phyloP scores from a whole-genome alignment of 2,888 invertebrate species.

The Seira sanloemensis region DNA sequence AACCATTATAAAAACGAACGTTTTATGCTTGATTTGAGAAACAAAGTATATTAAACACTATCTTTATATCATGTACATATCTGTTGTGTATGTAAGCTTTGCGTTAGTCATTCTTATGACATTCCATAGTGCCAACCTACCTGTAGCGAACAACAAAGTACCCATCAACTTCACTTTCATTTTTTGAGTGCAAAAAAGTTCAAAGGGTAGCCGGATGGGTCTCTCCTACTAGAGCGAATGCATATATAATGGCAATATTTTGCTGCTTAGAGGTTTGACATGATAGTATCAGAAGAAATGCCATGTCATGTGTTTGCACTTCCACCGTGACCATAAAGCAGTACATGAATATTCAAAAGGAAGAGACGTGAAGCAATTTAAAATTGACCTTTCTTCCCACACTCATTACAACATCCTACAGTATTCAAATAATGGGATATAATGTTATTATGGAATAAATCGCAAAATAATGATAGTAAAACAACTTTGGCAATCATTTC shows the following conservation, averaged over 20 bases:
- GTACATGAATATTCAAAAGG: constrained; percentile 2
- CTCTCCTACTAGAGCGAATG: neutral
- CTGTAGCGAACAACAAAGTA: neutral
- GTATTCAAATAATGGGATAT: neutral
- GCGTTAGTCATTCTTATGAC: neutral
- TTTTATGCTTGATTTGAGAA: constrained; percentile 7
- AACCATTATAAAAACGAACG: neutral
- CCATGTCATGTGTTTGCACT: neutral
- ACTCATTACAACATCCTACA: constrained; percentile 36
- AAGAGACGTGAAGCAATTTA: constrained; percentile 26
- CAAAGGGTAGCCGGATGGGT: constrained; percentile 57
- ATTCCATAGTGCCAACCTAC: neutral
- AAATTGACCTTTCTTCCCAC: constrained; percentile 60
- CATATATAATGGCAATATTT: too few species aligned
- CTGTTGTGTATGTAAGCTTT: too few species aligned
- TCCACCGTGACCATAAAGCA: neutral
- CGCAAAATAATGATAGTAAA: neutral
- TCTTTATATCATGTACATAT: neutral
- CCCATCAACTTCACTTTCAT: neutral
- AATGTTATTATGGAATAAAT: too few species aligned
- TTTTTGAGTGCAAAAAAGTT: neutral
- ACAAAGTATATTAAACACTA: neutral
- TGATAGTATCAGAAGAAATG: neutral
- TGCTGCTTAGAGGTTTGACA: too few species aligned
- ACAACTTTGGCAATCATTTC: constrained; percentile 20